These are phyloP conservation scores for Ciconia stormi DNA, from an alignment of 2,113 vertebrate genomes.

Conservation along the genomic window DNA sequence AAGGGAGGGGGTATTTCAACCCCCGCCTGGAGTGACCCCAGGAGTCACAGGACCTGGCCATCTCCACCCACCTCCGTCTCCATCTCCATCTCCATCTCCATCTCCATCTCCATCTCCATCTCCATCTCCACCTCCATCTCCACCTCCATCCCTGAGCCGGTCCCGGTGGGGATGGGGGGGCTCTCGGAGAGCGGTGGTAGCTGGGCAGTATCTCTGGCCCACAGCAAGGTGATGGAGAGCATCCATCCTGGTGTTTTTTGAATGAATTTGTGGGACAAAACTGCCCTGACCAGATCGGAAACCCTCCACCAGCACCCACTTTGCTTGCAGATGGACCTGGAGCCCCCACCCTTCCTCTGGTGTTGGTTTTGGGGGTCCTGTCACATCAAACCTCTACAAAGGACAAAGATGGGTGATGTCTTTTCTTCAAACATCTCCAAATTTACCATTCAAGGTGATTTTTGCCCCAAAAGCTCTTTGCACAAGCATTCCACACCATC, in stretches of 20 bases:
- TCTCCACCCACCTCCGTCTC: background rate
- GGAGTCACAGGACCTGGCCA: background rate
- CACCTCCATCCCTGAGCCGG: background rate
- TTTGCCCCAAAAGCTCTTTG: background rate
- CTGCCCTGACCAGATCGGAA: background rate
- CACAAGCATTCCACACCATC: background rate
- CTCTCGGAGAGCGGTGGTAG: background rate
- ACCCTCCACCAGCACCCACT: accelerated
- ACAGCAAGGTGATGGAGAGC: background rate
- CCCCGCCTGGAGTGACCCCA: background rate
- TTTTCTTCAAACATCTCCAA: background rate
- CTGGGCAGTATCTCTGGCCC: background rate
- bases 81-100: background rate
- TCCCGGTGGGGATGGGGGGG: background rate
- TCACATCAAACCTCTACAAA: background rate
- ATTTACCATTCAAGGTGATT: background rate
- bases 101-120: background rate
- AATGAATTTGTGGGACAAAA: background rate
- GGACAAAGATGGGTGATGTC: background rate
- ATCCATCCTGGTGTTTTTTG: background rate
- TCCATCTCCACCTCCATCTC: background rate
- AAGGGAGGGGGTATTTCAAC: background rate
- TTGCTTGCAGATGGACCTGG: background rate
- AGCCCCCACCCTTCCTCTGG: background rate
- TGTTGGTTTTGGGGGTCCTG: background rate